Percentiles rank a stretch among this genome's conserved stretches.
Evolutionary conservation across 2,797 vertebrate species (phyloP).

Genomic region (Lepilemur ruficaudatus): DNA sequence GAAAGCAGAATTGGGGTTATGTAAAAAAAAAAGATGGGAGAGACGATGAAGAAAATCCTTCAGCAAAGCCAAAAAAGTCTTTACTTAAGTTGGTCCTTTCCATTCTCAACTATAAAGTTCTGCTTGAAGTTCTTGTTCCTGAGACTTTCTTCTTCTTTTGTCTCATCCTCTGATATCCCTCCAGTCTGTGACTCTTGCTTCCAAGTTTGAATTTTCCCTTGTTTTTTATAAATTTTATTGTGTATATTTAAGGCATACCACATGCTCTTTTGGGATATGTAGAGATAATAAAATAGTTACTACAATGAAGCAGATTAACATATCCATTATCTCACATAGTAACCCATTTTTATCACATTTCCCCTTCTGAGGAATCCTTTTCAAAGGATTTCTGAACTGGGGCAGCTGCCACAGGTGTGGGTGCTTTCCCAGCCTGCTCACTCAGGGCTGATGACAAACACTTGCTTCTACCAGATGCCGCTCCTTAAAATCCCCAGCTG

Average conservation of each 20-base stretch:
- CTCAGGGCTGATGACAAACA: too few species aligned
- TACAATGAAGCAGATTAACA: not conserved
- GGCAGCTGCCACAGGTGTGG: not conserved
- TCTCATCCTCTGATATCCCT: not conserved
- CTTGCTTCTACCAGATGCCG: not conserved
- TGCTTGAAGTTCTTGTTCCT: not conserved
- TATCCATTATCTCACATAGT: not conserved
- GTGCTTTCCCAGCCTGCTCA: not conserved
- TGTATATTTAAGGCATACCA: not conserved
- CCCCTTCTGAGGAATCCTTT: not conserved
- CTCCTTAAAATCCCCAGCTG: not conserved
- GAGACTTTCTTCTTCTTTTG: not conserved
- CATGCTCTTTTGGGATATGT: not conserved
- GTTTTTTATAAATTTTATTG: not conserved
- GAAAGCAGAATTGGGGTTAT: not conserved
- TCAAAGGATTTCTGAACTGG: not conserved
- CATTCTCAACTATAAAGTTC: not conserved
- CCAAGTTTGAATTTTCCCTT: not conserved
- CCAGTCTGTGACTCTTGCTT: not conserved
- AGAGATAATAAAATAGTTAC: not conserved
- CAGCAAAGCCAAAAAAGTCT: not conserved
- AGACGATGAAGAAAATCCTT: conserved; percentile 5
- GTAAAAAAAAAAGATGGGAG: not conserved
- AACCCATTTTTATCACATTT: not conserved
- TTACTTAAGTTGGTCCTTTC: not conserved